A percentile compares a stretch with the other conserved stretches of the same genome.
Conservation (phyloP, 2,888 invertebrate genomes). For the Lagria hirta region DNA sequence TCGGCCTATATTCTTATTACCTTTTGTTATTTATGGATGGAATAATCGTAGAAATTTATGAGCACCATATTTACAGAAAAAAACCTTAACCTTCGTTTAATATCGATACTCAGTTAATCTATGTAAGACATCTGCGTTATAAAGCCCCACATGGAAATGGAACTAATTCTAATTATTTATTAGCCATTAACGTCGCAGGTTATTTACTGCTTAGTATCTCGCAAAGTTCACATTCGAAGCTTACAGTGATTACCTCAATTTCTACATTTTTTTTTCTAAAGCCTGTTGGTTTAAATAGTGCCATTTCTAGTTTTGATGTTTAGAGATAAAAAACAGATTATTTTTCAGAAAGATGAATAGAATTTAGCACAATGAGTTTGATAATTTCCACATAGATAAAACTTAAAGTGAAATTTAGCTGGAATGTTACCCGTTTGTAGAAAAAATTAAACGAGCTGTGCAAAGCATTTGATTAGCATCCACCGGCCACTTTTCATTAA, state of each 20-base stretch:
- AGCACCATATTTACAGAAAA: conserved; percentile 30
- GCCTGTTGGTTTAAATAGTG: too few relatives aligned
- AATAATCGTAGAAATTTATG: conserved; percentile 38
- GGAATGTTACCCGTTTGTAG: too few relatives aligned
- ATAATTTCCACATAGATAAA: too few relatives aligned
- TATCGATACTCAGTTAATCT: conserved; percentile 41
- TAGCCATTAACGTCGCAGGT: conserved; percentile 35
- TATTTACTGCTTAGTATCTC: conserved; percentile 37
- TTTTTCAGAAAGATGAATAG: too few relatives aligned
- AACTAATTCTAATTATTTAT: conserved; percentile 43
- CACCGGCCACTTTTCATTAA: too few relatives aligned
- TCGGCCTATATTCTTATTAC: conserved; percentile 27
- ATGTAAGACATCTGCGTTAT: conserved; percentile 43
- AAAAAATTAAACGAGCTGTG: too few relatives aligned
- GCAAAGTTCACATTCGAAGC: conserved; percentile 32
- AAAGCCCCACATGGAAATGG: conserved; percentile 42
- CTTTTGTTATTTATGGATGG: conserved; percentile 32
- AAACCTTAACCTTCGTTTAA: conserved; percentile 39
- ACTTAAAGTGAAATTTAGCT: too few relatives aligned
- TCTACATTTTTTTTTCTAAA: too few relatives aligned
- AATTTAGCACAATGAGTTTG: too few relatives aligned
- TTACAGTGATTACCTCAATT: conserved; percentile 29
- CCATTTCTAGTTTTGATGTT: too few relatives aligned
- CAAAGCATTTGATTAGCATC: too few relatives aligned
- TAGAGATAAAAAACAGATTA: too few relatives aligned